Evolutionary conservation across 2,797 vertebrate species (phyloP), one percentile per base, ranked within the genome.

Genomic region (Oreochromis grahami): DNA sequence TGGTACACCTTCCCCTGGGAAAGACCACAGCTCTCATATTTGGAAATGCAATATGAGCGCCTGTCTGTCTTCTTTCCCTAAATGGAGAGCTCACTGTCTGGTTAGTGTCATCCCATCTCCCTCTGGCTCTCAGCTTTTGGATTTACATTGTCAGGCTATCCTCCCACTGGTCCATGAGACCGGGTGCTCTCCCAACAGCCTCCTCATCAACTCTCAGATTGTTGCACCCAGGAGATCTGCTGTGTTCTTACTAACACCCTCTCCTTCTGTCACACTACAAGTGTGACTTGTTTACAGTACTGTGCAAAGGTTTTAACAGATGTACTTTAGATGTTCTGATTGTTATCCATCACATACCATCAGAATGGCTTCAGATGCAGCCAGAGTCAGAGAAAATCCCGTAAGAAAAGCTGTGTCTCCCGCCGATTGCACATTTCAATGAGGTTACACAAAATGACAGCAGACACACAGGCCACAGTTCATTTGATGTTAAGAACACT

Each of bases 81-180:
- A 87, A 76, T 79, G 84, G 81, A 89, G 86, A 90, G 91, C 91
- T 94, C 91, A 93, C 52, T 77, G 89, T 91, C 89, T 93, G 94
- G 91, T 94, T 85, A 87, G 86, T 91, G 92, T 92, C 87, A 87
- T 86, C 86, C 85, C 90, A 87, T 92, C 92, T 94, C 91, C 84
- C 91, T 82, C 82, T 53, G 79, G 87, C 88, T 86, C 88, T 77
- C 77, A 41, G 81, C 38, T 77, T 88, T 79, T 81, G 83, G 82
- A 83, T 92, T 87, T 88, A 79, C 65, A 86, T 88, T 88, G 90
- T 91, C 86, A 90, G 80, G 86, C 80, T 86, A 84, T 88, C 77
- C 87, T 93, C 91, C 92, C 87, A 77, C 9, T 21, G 88, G 82
- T 81, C 80, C 74, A 19, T 48, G 10, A 17, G 78, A 79, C 74